Evolutionary conservation across 2,888 invertebrate genomes (phyloP).

Genomic region (Onthophagus sagittarius): DNA sequence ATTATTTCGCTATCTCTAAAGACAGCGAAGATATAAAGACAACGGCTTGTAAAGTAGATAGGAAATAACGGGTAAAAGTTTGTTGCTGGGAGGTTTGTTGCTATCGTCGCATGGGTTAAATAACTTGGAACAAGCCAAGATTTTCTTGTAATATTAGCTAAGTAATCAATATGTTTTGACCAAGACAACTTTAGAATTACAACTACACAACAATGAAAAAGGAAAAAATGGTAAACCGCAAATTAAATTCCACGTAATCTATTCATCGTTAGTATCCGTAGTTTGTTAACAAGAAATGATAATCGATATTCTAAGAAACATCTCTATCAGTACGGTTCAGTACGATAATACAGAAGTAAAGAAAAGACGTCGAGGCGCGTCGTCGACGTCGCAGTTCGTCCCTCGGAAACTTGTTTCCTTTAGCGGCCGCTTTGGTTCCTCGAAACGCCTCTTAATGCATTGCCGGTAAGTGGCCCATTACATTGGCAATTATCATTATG

Average conservation of each 20-base stretch:
- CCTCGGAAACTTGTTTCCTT: not conserved
- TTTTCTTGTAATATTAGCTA: too few species aligned
- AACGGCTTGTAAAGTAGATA: too few species aligned
- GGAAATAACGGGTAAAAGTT: too few species aligned
- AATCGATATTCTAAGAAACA: not conserved
- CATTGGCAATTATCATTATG: conserved; percentile 9
- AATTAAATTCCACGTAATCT: not conserved
- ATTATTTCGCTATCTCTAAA: too few species aligned
- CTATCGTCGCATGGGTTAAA: too few species aligned
- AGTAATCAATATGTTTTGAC: too few species aligned
- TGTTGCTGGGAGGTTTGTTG: too few species aligned
- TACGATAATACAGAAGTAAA: not conserved
- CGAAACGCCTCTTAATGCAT: conserved; percentile 5
- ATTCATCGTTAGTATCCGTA: not conserved
- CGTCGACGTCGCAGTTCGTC: not conserved
- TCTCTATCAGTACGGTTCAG: not conserved
- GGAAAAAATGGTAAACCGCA: not conserved
- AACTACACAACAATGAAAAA: not conserved
- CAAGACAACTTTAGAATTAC: not conserved
- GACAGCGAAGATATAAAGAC: too few species aligned
- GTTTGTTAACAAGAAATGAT: not conserved
- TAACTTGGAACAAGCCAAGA: too few species aligned
- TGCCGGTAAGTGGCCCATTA: conserved; percentile 9
- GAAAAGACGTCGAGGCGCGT: not conserved
- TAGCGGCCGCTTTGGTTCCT: not conserved